These are phyloP conservation scores for Bradysia coprophila DNA, from an alignment of 1,140 invertebrate species.

Conservation along the genomic window DNA sequence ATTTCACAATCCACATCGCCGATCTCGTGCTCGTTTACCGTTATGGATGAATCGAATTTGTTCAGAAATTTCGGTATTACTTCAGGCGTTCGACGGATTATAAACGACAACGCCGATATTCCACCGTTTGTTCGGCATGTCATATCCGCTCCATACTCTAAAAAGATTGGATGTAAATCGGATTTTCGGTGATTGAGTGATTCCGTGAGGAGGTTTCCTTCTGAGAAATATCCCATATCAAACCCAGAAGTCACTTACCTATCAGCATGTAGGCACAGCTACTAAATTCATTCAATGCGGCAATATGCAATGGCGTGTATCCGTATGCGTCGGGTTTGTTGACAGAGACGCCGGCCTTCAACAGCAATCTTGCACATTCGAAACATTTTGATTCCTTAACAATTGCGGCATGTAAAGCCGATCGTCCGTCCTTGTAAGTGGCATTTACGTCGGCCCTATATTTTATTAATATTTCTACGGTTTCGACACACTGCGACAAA, in stretches of 20 bases:
- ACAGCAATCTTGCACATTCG: conserved; percentile 44
- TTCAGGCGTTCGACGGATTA: conserved; percentile 60
- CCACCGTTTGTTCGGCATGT: conserved; percentile 62
- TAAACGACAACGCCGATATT: conserved; percentile 57
- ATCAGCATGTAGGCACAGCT: conserved; percentile 54
- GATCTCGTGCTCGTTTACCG: conserved; percentile 59
- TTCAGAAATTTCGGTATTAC: conserved; percentile 48
- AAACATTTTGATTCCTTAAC: conserved; percentile 51
- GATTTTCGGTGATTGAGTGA: too few relatives aligned
- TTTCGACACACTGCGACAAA: conserved; percentile 51
- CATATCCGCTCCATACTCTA: conserved; percentile 59
- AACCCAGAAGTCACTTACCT: conserved; percentile 17
- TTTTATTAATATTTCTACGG: conserved; percentile 42
- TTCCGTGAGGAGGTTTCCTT: too few relatives aligned
- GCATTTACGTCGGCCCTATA: conserved; percentile 39
- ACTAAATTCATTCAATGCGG: conserved; percentile 66
- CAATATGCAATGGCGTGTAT: conserved; percentile 63
- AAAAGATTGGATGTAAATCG: conserved; percentile 5
- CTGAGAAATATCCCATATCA: too few relatives aligned
- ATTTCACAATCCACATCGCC: conserved; percentile 68
- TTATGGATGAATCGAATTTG: conserved; percentile 56
- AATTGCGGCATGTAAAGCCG: conserved; percentile 58
- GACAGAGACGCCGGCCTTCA: conserved; percentile 49
- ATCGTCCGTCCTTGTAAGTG: conserved; percentile 46
- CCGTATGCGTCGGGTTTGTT: conserved; percentile 61